A percentile compares a stretch with the other conserved stretches of the same genome.
These are phyloP conservation scores for Acrossocheilus wenchowensis DNA, from an alignment of 2,797 vertebrate genomes.

Conservation along the genomic window DNA sequence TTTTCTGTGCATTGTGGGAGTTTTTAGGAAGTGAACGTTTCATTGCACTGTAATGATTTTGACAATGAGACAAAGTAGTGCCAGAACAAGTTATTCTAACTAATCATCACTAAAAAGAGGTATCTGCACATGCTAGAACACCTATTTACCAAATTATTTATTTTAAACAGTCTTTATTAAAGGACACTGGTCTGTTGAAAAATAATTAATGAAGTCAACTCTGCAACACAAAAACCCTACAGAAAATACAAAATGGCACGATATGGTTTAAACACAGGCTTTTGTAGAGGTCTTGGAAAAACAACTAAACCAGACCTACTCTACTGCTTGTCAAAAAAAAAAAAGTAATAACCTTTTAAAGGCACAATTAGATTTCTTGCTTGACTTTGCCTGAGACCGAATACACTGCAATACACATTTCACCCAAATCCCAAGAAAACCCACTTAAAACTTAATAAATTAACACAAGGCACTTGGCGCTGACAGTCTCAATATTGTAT, in stretches of 20 bases:
- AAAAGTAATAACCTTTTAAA: neutral
- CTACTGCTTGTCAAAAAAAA: neutral
- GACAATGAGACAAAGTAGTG: neutral
- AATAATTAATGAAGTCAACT: neutral
- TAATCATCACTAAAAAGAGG: neutral
- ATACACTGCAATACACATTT: neutral
- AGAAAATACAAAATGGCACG: slow-evolving; percentile 8
- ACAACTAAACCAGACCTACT: neutral
- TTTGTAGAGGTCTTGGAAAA: neutral
- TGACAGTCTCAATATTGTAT: neutral
- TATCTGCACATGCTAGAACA: neutral
- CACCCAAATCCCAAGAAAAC: neutral
- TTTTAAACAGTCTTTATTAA: slow-evolving; percentile 19
- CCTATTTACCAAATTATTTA: neutral
- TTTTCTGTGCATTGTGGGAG: neutral
- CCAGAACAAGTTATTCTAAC: neutral
- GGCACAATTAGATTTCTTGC: neutral
- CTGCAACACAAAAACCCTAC: neutral
- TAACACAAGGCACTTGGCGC: slow-evolving; percentile 48
- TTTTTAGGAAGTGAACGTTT: neutral
- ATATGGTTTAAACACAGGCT: neutral
- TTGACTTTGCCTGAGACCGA: neutral
- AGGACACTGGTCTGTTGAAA: neutral
- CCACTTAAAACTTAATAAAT: slow-evolving; percentile 45
- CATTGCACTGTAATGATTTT: neutral